Percentiles rank a stretch among this genome's conserved stretches.
Evolutionary conservation across 1,140 invertebrate species (phyloP).

Genomic region (Drosophila mayri): DNA sequence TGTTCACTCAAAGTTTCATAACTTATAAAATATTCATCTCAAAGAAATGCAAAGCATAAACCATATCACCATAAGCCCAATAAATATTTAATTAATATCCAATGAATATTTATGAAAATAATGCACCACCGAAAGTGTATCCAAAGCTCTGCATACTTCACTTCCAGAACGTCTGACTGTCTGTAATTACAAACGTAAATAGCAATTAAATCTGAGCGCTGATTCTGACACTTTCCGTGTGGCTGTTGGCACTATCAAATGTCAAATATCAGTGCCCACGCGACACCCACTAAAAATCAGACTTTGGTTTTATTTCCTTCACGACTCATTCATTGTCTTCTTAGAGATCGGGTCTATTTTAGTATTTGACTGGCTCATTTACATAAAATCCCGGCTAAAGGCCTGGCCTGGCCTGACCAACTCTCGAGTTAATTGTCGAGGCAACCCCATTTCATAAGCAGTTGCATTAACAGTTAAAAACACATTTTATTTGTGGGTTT

Average conservation of each 20-base stretch:
- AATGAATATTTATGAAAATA: background rate
- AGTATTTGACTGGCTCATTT: conserved; percentile 51
- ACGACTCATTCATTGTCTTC: conserved; percentile 16
- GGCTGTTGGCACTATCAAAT: conserved; percentile 56
- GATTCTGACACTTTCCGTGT: conserved; percentile 59
- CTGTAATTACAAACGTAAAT: conserved; percentile 63
- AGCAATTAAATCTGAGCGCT: conserved; percentile 62
- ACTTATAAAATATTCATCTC: background rate
- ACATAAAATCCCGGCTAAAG: conserved; percentile 56
- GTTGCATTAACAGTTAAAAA: conserved; percentile 68
- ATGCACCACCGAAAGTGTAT: background rate
- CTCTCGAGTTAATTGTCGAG: conserved; percentile 47
- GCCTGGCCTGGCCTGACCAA: conserved; percentile 33
- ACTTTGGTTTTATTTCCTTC: conserved; percentile 8
- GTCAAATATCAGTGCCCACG: conserved; percentile 62
- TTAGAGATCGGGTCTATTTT: background rate
- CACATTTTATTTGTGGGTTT: conserved; percentile 62
- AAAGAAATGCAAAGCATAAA: background rate
- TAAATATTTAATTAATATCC: background rate
- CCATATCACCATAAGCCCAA: background rate
- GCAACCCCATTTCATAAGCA: conserved; percentile 80
- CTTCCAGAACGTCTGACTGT: conserved; percentile 12
- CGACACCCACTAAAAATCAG: conserved; percentile 44
- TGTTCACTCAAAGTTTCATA: background rate
- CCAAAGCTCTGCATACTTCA: background rate